Base-by-base conservation (phyloP, 2,888 invertebrate species). In the Danaus chrysippus region DNA sequence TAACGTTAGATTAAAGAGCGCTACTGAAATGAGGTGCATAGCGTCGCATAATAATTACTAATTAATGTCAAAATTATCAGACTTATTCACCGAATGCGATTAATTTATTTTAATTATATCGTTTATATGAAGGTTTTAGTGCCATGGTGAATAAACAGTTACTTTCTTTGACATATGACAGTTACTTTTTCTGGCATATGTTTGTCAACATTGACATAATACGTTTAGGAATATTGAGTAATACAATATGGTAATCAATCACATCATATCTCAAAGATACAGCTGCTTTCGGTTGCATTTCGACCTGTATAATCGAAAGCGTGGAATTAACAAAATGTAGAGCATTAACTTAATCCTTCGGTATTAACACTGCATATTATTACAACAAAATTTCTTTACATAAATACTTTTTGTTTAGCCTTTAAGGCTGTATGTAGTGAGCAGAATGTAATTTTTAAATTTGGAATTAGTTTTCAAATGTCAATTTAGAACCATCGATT, bases 1-100 rank as follows among this genome's bases (percentile, higher is more conserved):
- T 76, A 77, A 73, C 72, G 71, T 70, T 70, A 71, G 77, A 80
- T 82, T 70, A 70, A 68, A 67, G 68, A 67, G 70, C 69, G 68
- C 68, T 65, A 65, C 68, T 63, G 66, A 52, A 66, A 65, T 63
- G 62, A 59, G 58, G 64, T 62, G 54, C 62, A 58, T 62, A 63
- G 60, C 62, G 60, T 64, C 66, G 65, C 62, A 67, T 67, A 64
- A 65, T 67, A 67, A 67, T 67, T 61, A 67, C 65, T 67, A 63
- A 65, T 65, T 67, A 61, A 67, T 65, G 54, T 42, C 44, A 42
- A 67, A 67, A 67, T 63, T 65, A 56, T 59, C 11, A 61, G 46
- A 44, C 23, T 42, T 56, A 59, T 13, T 59, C 53, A 34, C 52
- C 3, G n/a, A 63, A 56, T 59, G 56, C 11, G 34, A 56, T 58